These are phyloP conservation scores for Plagodis pulveraria DNA, from an alignment of 2,888 invertebrate genomes.

Conservation along the genomic window DNA sequence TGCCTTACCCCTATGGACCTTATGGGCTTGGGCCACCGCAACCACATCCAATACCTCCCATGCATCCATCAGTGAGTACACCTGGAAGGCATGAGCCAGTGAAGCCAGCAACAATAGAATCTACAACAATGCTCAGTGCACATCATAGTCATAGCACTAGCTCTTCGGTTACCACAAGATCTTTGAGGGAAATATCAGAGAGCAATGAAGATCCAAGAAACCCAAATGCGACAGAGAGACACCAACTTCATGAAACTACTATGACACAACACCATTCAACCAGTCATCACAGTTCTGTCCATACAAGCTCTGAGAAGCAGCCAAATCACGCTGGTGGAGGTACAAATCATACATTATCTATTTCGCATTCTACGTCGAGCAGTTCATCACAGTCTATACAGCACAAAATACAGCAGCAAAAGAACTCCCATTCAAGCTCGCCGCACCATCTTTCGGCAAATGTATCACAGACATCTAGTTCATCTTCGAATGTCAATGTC, in stretches of 20 bases:
- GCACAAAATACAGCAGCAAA: conserved; percentile 84
- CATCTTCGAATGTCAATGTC: conserved; percentile 81
- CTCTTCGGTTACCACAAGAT: conserved; percentile 89
- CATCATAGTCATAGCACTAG: conserved; percentile 90
- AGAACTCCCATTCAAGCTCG: conserved; percentile 75
- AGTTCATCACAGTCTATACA: conserved; percentile 88
- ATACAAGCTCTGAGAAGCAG: conserved; percentile 87
- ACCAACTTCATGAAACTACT: conserved; percentile 87
- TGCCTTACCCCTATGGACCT: conserved; percentile 88
- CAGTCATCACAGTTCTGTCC: conserved; percentile 87
- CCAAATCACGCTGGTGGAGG: conserved; percentile 80
- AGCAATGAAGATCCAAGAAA: conserved; percentile 77
- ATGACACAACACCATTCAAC: conserved; percentile 88
- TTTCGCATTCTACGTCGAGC: conserved; percentile 88
- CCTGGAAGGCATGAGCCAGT: conserved; percentile 79
- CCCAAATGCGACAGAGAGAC: conserved; percentile 82
- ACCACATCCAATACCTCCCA: conserved; percentile 90
- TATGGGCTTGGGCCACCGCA: conserved; percentile 88
- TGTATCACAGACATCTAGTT: conserved; percentile 80
- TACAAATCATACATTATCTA: conserved; percentile 86
- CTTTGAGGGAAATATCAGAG: conserved; percentile 85
- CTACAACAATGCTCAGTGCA: conserved; percentile 88
- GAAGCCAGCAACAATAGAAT: conserved; percentile 84
- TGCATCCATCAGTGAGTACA: conserved; percentile 79
- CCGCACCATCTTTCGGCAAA: conserved; percentile 84